phyloP scores from a whole-genome alignment of 1,140 invertebrate genomes.

The Sinella curviseta region DNA sequence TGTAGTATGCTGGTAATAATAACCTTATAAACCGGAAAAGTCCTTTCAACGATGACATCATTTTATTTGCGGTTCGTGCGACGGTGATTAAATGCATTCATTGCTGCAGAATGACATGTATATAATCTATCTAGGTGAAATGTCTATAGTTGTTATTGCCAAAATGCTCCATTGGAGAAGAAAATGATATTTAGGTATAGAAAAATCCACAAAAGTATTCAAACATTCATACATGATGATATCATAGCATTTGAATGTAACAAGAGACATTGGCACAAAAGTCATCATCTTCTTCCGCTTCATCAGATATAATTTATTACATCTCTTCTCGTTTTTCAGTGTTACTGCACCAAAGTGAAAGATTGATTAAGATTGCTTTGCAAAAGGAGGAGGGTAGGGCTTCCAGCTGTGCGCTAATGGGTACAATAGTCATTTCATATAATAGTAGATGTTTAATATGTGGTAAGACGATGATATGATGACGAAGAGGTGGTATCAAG shows the following conservation, averaged over 20 bases:
- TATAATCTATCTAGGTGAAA: background rate
- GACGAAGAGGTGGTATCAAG: background rate
- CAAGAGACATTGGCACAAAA: background rate
- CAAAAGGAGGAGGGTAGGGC: background rate
- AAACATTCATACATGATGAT: too few species aligned
- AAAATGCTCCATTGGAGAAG: background rate
- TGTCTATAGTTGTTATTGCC: background rate
- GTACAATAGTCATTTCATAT: background rate
- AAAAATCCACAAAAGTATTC: background rate
- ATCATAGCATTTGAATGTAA: background rate
- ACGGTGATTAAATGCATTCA: background rate
- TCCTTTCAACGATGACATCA: background rate
- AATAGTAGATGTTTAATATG: too few species aligned
- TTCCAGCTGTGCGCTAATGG: slow-evolving; percentile 20
- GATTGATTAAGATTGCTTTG: slow-evolving; percentile 10
- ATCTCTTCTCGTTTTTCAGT: background rate
- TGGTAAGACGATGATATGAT: background rate
- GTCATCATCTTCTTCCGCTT: background rate
- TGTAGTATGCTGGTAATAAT: too few species aligned
- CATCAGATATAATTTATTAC: slow-evolving; percentile 25
- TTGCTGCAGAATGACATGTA: background rate
- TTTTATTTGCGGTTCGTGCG: background rate
- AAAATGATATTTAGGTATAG: slow-evolving; percentile 4
- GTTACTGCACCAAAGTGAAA: background rate
- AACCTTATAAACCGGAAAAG: background rate